Percentiles rank a stretch among this genome's conserved stretches.
phyloP scores from a whole-genome alignment of 2,797 vertebrate species.

The Anguilla marmorata region DNA sequence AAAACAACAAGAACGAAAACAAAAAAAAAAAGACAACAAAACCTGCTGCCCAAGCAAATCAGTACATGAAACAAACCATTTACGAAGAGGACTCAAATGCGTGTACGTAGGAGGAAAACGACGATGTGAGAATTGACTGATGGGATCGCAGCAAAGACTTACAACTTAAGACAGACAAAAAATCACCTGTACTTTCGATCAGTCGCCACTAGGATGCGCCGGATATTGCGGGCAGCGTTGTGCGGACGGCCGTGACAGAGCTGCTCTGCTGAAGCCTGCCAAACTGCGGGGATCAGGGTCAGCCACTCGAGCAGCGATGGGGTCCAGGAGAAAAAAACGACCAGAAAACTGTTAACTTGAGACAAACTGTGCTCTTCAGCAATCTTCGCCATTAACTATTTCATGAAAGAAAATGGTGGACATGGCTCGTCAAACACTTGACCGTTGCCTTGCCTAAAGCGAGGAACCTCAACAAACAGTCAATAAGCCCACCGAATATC shows the following conservation, averaged over 20 bases:
- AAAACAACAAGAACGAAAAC: constrained; percentile 49
- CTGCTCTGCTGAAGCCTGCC: constrained; percentile 75
- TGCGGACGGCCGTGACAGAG: constrained; percentile 74
- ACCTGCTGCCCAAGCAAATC: constrained; percentile 49
- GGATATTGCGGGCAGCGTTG: constrained; percentile 66
- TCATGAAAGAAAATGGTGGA: constrained; percentile 58
- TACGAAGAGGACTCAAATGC: constrained; percentile 36
- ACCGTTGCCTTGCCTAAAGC: constrained; percentile 68
- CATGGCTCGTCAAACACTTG: constrained; percentile 73
- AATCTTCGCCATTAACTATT: constrained; percentile 69
- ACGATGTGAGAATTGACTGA: constrained; percentile 70
- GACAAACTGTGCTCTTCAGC: constrained; percentile 59
- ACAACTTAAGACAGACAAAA: constrained; percentile 59
- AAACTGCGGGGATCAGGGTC: constrained; percentile 82
- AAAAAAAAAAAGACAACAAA: constrained; percentile 46
- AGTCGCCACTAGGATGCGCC: constrained; percentile 61
- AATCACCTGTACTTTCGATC: constrained; percentile 64
- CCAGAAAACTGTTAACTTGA: constrained; percentile 73
- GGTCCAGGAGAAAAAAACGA: constrained; percentile 44
- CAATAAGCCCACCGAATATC: constrained; percentile 77
- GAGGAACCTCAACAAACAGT: constrained; percentile 70
- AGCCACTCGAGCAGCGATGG: constrained; percentile 69
- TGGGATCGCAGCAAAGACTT: constrained; percentile 71
- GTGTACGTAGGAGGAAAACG: constrained; percentile 44
- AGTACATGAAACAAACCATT: constrained; percentile 30